Evolutionary conservation across 2,797 vertebrate genomes (phyloP).

Genomic region (Threskiornis aethiopicus): DNA sequence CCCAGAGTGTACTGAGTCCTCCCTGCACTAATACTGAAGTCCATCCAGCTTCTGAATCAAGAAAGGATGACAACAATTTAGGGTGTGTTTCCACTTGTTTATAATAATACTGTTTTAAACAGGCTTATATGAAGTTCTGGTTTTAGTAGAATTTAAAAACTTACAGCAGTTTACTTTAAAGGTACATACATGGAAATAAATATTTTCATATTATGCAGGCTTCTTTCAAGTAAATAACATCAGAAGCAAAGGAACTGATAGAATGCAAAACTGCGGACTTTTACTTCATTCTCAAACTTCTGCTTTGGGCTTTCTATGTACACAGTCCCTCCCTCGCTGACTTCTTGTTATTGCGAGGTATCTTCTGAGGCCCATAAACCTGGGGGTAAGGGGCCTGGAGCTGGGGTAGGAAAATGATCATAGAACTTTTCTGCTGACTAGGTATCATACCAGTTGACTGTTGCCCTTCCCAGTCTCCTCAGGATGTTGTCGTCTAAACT

Average conservation of each 20-base stretch:
- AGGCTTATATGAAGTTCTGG: not conserved
- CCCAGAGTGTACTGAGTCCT: conserved; percentile 64
- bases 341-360: not conserved
- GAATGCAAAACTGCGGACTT: not conserved
- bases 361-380: not conserved
- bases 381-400: not conserved
- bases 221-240: not conserved
- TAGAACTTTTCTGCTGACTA: not conserved
- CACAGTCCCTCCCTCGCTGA: not conserved
- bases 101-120: not conserved
- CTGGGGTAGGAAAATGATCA: not conserved
- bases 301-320: not conserved
- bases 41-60: conserved; percentile 54
- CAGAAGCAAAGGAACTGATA: not conserved
- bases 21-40: not conserved
- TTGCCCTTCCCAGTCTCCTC: not conserved
- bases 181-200: not conserved
- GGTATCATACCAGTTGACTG: not conserved
- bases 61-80: conserved; percentile 55
- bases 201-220: not conserved
- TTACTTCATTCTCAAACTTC: not conserved
- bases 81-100: conserved; percentile 59
- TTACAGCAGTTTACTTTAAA: not conserved
- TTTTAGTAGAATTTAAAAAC: not conserved
- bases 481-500: not conserved